Conservation (phyloP, 2,888 invertebrate genomes). For the Hymenopus coronatus region DNA sequence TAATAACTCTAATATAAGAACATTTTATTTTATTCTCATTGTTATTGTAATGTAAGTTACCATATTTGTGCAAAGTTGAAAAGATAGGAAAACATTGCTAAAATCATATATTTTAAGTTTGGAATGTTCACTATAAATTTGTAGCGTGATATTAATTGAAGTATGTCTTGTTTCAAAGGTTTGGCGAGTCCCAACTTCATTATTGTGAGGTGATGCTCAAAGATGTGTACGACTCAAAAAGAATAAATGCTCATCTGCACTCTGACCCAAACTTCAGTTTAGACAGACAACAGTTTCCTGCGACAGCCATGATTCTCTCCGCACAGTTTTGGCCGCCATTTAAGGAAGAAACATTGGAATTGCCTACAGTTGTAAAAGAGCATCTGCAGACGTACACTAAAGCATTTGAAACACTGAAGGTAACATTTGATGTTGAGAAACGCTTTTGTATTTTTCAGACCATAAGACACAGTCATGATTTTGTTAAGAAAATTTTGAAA, state of each 20-base stretch:
- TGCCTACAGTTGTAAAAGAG: constrained; percentile 75
- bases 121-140: no score
- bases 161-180: constrained; percentile 50
- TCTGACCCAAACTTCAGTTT: constrained; percentile 59
- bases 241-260: constrained; percentile 83
- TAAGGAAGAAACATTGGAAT: constrained; percentile 86
- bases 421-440: not conserved
- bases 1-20: no score
- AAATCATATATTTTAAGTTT: no score
- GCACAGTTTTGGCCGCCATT: constrained; percentile 99
- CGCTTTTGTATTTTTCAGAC: no score
- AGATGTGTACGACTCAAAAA: constrained; percentile 92
- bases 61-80: no score
- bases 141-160: no score
- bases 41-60: no score
- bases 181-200: constrained; percentile 94
- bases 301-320: constrained; percentile 88
- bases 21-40: no score
- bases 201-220: constrained; percentile 99
- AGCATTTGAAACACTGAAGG: constrained; percentile 79
- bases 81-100: no score
- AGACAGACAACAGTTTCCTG: constrained; percentile 55
- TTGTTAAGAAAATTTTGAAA: no score
- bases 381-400: constrained; percentile 85
- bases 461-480: no score